Percentiles rank a stretch among this genome's conserved stretches.
Evolutionary conservation across 1,140 invertebrate species (phyloP).

Genomic region (Holcopasites calliopsidis): DNA sequence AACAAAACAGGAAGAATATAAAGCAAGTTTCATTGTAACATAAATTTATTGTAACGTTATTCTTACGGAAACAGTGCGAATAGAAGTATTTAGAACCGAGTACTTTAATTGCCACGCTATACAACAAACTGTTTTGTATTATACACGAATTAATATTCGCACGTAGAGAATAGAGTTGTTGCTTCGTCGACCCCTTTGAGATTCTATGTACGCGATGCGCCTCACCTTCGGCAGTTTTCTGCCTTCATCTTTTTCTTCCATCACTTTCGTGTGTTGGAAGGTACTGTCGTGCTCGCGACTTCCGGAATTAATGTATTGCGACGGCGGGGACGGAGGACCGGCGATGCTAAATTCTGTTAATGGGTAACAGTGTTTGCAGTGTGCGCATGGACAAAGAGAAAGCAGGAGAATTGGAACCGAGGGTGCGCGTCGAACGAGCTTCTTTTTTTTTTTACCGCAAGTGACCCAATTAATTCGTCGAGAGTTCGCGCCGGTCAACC

Average conservation of each 20-base stretch:
- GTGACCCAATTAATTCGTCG: constrained; percentile 60
- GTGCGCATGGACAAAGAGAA: constrained; percentile 48
- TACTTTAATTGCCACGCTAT: too few species aligned
- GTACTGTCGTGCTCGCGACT: constrained; percentile 13
- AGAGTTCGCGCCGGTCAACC: constrained; percentile 38
- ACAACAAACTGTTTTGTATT: too few species aligned
- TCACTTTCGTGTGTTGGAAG: neutral
- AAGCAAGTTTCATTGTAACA: too few species aligned
- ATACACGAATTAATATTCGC: too few species aligned
- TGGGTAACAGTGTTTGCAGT: constrained; percentile 60
- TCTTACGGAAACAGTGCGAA: too few species aligned
- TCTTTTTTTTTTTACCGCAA: constrained; percentile 53
- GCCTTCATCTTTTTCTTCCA: neutral
- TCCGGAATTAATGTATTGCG: constrained; percentile 67
- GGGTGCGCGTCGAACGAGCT: constrained; percentile 47
- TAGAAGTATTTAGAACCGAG: too few species aligned
- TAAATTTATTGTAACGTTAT: too few species aligned
- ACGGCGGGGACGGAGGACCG: constrained; percentile 39
- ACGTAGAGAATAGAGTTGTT: too few species aligned
- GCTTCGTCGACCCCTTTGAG: constrained; percentile 46
- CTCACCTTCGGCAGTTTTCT: constrained; percentile 33
- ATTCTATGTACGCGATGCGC: constrained; percentile 46
- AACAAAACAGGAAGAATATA: too few species aligned
- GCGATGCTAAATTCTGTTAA: constrained; percentile 61
- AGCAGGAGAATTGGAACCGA: constrained; percentile 48